phyloP scores from a whole-genome alignment of 2,797 vertebrate genomes.

The Spondyliosoma cantharus region DNA sequence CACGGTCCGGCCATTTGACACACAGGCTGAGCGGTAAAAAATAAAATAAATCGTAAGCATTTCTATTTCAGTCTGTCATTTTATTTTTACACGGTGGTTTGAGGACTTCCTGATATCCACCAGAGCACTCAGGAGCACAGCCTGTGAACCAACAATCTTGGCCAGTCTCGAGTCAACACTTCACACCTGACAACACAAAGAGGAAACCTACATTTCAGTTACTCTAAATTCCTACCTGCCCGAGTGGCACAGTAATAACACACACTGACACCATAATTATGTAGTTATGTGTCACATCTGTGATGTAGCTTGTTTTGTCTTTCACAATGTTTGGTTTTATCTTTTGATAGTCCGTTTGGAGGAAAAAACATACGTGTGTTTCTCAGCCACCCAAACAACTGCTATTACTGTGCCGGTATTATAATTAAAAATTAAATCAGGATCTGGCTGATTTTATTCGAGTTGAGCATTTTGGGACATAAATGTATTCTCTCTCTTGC shows the following conservation, averaged over 20 bases:
- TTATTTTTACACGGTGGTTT: conserved; percentile 40
- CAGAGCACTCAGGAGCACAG: conserved; percentile 3
- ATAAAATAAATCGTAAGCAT: neutral
- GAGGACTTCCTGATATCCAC: conserved; percentile 51
- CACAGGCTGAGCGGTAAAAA: neutral
- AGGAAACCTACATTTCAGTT: conserved; percentile 25
- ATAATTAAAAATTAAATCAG: neutral
- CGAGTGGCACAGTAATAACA: conserved; percentile 38
- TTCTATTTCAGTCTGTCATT: conserved; percentile 29
- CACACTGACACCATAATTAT: conserved; percentile 37
- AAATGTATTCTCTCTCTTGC: too few species aligned
- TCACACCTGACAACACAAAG: conserved; percentile 48
- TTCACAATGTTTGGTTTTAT: neutral
- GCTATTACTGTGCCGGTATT: accelerated
- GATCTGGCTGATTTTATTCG: neutral
- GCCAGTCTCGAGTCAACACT: conserved; percentile 18
- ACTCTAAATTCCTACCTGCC: conserved; percentile 48
- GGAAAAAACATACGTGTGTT: neutral
- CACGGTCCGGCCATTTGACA: conserved; percentile 43
- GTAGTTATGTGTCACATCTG: conserved; percentile 20
- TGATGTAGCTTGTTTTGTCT: conserved; percentile 22
- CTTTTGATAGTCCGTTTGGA: neutral
- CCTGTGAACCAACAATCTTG: conserved; percentile 43
- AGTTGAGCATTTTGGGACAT: neutral
- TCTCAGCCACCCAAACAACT: neutral